Evolutionary conservation across 1,140 invertebrate genomes (phyloP).

Genomic region (Phymorhynchus buccinoides): DNA sequence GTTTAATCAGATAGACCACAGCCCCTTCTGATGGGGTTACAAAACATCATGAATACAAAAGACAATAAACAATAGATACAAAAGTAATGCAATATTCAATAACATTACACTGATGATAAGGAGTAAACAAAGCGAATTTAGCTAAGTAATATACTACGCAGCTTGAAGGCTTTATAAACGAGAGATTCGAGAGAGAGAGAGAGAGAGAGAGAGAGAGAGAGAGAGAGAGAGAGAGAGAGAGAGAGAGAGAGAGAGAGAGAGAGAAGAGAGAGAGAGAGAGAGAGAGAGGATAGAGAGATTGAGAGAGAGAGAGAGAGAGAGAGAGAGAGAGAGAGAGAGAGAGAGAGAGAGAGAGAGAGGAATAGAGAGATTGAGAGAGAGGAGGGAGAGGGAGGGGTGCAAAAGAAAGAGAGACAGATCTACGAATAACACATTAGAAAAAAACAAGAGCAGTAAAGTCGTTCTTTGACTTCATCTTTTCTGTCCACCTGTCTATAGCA

Average conservation of each 20-base stretch:
- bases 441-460: background rate
- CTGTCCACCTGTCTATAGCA: too few relatives aligned
- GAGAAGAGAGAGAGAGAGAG: constrained; percentile 22
- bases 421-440: background rate
- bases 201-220: background rate
- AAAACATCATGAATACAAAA: background rate
- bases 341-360: background rate
- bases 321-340: background rate
- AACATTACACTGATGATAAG: background rate
- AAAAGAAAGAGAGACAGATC: background rate
- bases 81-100: too few relatives aligned
- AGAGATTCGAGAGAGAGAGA: too few relatives aligned
- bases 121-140: background rate
- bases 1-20: background rate
- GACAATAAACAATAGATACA: too few relatives aligned
- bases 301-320: background rate
- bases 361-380: background rate
- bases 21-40: too few relatives aligned
- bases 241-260: constrained; percentile 30
- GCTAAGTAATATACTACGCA: background rate
- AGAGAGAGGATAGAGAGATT: background rate
- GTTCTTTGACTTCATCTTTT: background rate
- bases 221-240: constrained; percentile 25
- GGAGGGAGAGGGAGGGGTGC: background rate
- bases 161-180: background rate